These are phyloP conservation scores for Lepidochrysops patricia DNA, from an alignment of 2,888 invertebrate species.

Conservation along the genomic window DNA sequence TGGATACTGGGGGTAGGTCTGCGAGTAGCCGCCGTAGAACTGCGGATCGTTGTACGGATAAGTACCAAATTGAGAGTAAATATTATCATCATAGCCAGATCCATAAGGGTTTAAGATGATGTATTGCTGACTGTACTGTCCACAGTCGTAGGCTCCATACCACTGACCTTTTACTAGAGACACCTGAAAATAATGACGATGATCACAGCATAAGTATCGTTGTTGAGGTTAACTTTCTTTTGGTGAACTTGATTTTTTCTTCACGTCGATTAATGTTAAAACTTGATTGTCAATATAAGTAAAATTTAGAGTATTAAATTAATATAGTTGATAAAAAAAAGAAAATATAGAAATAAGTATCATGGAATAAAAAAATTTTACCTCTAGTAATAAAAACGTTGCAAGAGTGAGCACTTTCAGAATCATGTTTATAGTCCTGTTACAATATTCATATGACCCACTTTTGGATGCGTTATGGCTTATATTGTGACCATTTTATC, in stretches of 20 bases:
- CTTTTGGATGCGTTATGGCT: background rate
- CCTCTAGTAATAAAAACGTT: background rate
- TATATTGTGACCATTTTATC: conserved; percentile 4
- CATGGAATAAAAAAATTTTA: background rate
- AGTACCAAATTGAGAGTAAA: background rate
- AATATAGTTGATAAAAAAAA: too few species aligned
- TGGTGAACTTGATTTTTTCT: too few species aligned
- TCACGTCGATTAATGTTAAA: too few species aligned
- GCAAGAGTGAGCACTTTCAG: background rate
- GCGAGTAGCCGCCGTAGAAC: background rate
- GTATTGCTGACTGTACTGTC: background rate
- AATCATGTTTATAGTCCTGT: conserved; percentile 9
- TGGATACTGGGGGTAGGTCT: background rate
- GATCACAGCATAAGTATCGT: too few species aligned
- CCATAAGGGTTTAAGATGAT: background rate
- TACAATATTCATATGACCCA: background rate
- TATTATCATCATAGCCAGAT: background rate
- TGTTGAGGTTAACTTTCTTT: too few species aligned
- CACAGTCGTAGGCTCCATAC: conserved; percentile 2
- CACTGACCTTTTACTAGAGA: background rate
- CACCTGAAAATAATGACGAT: background rate
- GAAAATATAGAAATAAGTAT: background rate
- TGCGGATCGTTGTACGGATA: background rate
- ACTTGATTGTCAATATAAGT: too few species aligned
- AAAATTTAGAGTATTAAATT: too few species aligned